Conservation (phyloP, 2,888 invertebrate genomes). For the Tenthredo scrophulariae region DNA sequence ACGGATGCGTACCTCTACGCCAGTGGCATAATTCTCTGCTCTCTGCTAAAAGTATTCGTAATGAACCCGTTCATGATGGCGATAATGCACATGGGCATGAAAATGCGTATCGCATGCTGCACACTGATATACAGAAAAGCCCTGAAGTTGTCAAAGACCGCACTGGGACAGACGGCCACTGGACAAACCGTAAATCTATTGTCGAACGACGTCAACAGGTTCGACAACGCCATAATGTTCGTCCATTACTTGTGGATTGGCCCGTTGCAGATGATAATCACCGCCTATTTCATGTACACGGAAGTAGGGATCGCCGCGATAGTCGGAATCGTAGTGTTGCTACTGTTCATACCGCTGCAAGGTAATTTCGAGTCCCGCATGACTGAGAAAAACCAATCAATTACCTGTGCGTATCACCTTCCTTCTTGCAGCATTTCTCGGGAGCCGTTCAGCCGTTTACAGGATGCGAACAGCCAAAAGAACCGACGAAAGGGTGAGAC, state of each 20-base stretch:
- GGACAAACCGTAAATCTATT: conserved; percentile 93
- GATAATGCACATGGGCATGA: conserved; percentile 90
- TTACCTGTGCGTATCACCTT: background rate
- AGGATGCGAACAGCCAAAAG: conserved; percentile 90
- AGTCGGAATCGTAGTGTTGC: conserved; percentile 85
- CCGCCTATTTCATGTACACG: conserved; percentile 88
- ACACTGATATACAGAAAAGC: conserved; percentile 92
- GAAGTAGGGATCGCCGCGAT: conserved; percentile 85
- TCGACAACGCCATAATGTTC: conserved; percentile 94
- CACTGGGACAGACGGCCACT: conserved; percentile 90
- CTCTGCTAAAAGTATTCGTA: conserved; percentile 86
- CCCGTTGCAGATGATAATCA: conserved; percentile 89
- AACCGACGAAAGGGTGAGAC: conserved; percentile 93
- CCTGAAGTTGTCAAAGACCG: conserved; percentile 88
- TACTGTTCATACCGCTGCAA: conserved; percentile 88
- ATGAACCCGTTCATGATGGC: conserved; percentile 95
- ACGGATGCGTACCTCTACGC: conserved; percentile 89
- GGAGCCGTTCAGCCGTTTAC: conserved; percentile 87
- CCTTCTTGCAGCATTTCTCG: conserved; percentile 82
- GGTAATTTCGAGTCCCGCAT: conserved; percentile 76
- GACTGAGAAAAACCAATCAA: background rate
- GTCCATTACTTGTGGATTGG: conserved; percentile 96
- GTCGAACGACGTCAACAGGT: conserved; percentile 96
- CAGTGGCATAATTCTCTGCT: conserved; percentile 86
- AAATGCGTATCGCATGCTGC: conserved; percentile 89